Base-by-base conservation (phyloP, 1,140 invertebrate species). In the Diprion similis region DNA sequence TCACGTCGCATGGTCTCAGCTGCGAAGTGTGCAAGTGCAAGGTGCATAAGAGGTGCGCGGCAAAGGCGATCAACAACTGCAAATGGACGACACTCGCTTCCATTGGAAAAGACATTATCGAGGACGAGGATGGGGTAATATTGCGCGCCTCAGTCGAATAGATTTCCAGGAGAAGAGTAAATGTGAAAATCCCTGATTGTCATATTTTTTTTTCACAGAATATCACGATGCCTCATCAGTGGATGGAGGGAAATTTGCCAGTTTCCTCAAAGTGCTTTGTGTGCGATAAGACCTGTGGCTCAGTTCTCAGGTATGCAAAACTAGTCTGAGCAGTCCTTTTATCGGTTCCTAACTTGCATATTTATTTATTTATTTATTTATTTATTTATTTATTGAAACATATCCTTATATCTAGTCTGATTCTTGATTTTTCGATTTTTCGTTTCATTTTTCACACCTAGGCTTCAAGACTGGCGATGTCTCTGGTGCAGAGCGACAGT, bases 11-110 rank as follows among this genome's bases (percentile, higher is more conserved):
- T 85, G 97, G 97, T 45, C 91, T 98, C 17, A 97, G 96, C 77
- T 99, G 97, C 88, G 97, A 98, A 90, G 93, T 98, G 10, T 99
- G 97, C 91, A 99, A 99, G 89, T 97, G 95, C 88, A 98, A 98
- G 89, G 95, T 96, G 46, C 97, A 99, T 88, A 98, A 98, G 87
- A 89, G 94, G 71, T 99, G 97, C 89, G 96, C 96, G 0, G 91
- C 93, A 51, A 95, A 97, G 86, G 95, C 97, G 70, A 93, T 95
- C 80, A 95, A 95, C 78, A 98, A 97, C 81, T 99, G 97, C 90
- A 99, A 99, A 85, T 99, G 97, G 97, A 98, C 96, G 73, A 98
- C 97, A 66, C 89, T 98, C 73, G 95, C 96, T 17, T 96, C 95
- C 37, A 93, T 99, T 73, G 97, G 97, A 45, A 95, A 95, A 81